Evolutionary conservation across 2,113 vertebrate species (phyloP), one percentile per base, ranked within the genome.

Genomic region (Tringa solitaria): DNA sequence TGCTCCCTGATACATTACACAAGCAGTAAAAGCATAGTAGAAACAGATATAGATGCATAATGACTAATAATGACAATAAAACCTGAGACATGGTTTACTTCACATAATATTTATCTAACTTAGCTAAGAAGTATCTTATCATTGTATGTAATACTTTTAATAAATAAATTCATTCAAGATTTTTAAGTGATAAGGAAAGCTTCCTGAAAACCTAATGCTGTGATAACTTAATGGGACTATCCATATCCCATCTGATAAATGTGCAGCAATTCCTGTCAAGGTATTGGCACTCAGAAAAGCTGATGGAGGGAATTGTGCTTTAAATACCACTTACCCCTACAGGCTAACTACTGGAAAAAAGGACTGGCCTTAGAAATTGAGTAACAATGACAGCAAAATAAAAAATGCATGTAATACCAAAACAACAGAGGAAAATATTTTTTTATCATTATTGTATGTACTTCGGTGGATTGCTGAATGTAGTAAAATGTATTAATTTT

Each of bases 161-260:
- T 65, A 93, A 72, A 77, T 61, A 69, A 18, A 77, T 85, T 53
- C 19, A 61, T 85, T 88, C 54, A 95, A 89, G 27, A 85, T 39
- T 72, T 84, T 79, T 37, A 72, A 81, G 27, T 56, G 17, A 61
- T 72, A 65, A 14, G 19, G 27, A 6, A 84, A 94, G 14, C 84
- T 89, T 84, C 30, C 75, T 39, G 46, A 91, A 76, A 13, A 90
- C 14, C 32, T 74, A 80, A 54, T 24, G 20, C 41, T 54, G 12
- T 84, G 74, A 80, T 93, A 83, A 83, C 41, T 91, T 94, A 90
- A 91, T 95, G 72, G 91, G n/a, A 67, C 78, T 96, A 84, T 83
- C 50, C 33, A 24, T 93, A 88, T 88, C 79, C 26, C 72, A 77
- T 60, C 41, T 92, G 85, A 95, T 86, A 94, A 94, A 95, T 65